A percentile compares a stretch with the other conserved stretches of the same genome.
Conservation (phyloP, 64 coral and sea anemone genomes). For the Pocillopora damicornis region DNA sequence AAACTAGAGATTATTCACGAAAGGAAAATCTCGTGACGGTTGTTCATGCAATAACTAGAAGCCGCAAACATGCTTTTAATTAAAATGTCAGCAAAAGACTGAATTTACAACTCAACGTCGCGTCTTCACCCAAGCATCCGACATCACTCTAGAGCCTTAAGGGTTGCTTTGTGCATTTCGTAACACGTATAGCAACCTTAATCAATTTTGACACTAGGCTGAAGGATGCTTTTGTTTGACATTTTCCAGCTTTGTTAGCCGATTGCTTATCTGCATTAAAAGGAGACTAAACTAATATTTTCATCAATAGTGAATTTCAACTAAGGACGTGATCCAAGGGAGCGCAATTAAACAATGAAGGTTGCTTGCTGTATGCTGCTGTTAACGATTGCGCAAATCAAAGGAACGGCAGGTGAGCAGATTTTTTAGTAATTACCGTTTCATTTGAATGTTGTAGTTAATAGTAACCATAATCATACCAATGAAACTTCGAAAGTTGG, state of each 20-base stretch:
- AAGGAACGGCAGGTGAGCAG: neutral
- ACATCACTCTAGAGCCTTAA: neutral
- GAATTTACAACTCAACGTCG: neutral
- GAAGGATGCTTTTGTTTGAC: neutral
- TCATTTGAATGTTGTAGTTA: neutral
- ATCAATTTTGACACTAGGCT: neutral
- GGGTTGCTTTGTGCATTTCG: neutral
- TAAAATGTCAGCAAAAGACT: neutral
- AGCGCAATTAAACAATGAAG: neutral
- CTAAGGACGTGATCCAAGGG: neutral
- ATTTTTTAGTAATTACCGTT: neutral
- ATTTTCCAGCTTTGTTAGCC: neutral
- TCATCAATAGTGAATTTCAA: neutral
- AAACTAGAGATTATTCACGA: neutral
- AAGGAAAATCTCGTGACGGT: neutral
- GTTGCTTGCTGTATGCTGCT: slow-evolving; percentile 2
- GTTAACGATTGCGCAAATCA: neutral
- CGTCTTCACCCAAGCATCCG: neutral
- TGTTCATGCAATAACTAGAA: neutral
- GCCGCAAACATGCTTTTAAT: neutral
- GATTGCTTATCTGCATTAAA: neutral
- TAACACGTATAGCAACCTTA: neutral
- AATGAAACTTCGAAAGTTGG: neutral
- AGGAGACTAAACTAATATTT: neutral
- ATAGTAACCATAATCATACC: neutral